Conservation (phyloP, 2,888 invertebrate species). For the Ellobium chinense region DNA sequence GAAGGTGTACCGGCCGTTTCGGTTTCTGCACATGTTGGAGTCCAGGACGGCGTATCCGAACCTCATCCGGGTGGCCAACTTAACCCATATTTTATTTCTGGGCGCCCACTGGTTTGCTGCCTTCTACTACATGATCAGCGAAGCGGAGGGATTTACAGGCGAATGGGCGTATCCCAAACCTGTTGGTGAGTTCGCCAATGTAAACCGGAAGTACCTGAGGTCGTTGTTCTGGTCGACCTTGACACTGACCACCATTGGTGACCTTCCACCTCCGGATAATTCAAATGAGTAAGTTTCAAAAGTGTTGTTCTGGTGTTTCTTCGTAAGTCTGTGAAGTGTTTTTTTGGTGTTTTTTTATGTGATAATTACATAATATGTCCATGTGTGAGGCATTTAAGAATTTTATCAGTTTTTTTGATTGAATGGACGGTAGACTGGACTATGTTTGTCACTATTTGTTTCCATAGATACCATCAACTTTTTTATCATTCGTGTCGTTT, state of each 20-base stretch:
- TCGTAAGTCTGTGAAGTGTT: not conserved
- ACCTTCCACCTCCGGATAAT: conserved; percentile 96
- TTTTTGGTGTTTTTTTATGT: not conserved
- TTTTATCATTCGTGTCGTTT: not conserved
- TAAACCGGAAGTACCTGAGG: conserved; percentile 94
- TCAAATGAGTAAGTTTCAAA: conserved; percentile 94
- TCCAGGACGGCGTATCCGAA: conserved; percentile 97
- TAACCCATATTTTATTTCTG: conserved; percentile 95
- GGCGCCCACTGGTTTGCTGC: conserved; percentile 99
- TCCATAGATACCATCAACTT: not conserved
- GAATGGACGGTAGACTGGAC: not conserved
- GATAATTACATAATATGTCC: no score
- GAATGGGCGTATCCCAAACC: conserved; percentile 83
- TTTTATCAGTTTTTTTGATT: not conserved
- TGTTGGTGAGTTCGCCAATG: conserved; percentile 85
- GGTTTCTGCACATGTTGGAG: conserved; percentile 96
- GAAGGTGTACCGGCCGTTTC: conserved; percentile 88
- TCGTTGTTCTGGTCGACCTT: conserved; percentile 98
- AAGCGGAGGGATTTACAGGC: conserved; percentile 82
- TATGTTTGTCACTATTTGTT: not conserved
- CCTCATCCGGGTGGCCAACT: conserved; percentile 95
- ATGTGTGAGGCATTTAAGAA: not conserved
- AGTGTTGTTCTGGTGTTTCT: conserved; percentile 16
- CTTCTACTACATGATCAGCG: conserved; percentile 96
- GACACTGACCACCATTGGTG: conserved; percentile 96